These are phyloP conservation scores for Elysia crispata DNA, from an alignment of 2,888 invertebrate genomes.

Conservation along the genomic window DNA sequence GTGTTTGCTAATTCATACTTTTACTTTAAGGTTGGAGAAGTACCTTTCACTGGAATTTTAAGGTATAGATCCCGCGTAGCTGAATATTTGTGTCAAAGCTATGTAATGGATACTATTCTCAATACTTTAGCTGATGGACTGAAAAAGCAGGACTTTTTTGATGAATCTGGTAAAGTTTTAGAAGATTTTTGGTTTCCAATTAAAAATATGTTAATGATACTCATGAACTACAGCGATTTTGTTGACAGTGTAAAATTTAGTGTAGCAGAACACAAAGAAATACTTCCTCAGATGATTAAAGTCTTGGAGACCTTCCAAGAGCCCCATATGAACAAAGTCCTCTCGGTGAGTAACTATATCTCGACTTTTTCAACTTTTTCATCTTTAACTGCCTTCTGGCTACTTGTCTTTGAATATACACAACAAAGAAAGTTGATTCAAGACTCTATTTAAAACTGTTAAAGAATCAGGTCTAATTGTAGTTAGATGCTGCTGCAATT, in stretches of 20 bases:
- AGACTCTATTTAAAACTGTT: no score
- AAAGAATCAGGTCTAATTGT: no score
- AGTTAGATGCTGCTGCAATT: no score
- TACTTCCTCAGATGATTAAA: constrained; percentile 11
- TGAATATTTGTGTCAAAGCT: not conserved
- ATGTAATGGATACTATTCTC: constrained; percentile 6
- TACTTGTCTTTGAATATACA: no score
- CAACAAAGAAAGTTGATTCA: no score
- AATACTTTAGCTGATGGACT: constrained; percentile 33
- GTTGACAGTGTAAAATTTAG: constrained; percentile 12
- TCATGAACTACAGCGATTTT: constrained; percentile 47
- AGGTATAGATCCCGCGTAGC: constrained; percentile 15
- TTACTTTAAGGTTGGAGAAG: constrained; percentile 21
- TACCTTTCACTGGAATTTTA: constrained; percentile 24
- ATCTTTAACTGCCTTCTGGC: no score
- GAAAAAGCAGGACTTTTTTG: constrained; percentile 16
- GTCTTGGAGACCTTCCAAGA: constrained; percentile 16
- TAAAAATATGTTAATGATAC: constrained; percentile 17
- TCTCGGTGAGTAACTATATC: constrained; percentile 21
- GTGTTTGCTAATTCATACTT: constrained; percentile 42
- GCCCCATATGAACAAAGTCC: constrained; percentile 12
- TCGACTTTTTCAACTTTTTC: not conserved
- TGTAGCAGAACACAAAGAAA: constrained; percentile 24
- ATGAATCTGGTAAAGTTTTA: constrained; percentile 10
- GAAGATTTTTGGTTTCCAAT: constrained; percentile 36